Base-by-base conservation (phyloP, 2,113 vertebrate species). In the Xyrauchen texanus region DNA sequence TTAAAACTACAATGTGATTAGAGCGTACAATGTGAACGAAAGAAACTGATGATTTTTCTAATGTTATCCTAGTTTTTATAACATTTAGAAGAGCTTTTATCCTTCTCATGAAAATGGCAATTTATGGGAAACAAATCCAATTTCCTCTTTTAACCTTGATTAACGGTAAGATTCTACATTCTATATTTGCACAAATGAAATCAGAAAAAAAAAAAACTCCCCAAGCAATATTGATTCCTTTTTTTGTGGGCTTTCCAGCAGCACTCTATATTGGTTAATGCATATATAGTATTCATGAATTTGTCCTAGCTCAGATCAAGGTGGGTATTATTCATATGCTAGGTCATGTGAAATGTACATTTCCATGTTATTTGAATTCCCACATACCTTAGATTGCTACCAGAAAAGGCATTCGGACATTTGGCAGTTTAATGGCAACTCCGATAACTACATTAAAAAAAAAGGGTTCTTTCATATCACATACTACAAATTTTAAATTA, bases 141-240 rank as follows among this genome's bases (percentile, higher is more conserved):
- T 3, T 34, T 45, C 68, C 57, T 42, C 57, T 70, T 52, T 70
- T 49, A 45, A 49, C 55, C 45, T 51, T 58, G 55, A 67, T 55
- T 44, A 51, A 52, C 13, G 16, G 1, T n/a, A 55, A 73, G 16
- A 21, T 58, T 34, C 21, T 34, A 34, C 3, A 34, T 34, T 62
- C 71, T 72, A 65, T 68, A 58, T 84, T 82, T 86, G 79, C 79
- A 86, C 80, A 82, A 86, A 82, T 82, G 64, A 79, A 62, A 72
- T 60, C 58, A 46, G 60, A 82, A 64, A 55, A 53, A 80, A 75
- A 34, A 34, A 34, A 34, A 34, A 34, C 21, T 34, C 70, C 79
- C 58, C 57, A 68, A 81, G 77, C 74, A 81, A 67, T 80, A 79
- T 44, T 58, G 21, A 34, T 58, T 81, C n/a, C n/a, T 73, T 63